Evolutionary conservation across 2,888 invertebrate genomes (phyloP).

Genomic region (Palloptera scutellata): DNA sequence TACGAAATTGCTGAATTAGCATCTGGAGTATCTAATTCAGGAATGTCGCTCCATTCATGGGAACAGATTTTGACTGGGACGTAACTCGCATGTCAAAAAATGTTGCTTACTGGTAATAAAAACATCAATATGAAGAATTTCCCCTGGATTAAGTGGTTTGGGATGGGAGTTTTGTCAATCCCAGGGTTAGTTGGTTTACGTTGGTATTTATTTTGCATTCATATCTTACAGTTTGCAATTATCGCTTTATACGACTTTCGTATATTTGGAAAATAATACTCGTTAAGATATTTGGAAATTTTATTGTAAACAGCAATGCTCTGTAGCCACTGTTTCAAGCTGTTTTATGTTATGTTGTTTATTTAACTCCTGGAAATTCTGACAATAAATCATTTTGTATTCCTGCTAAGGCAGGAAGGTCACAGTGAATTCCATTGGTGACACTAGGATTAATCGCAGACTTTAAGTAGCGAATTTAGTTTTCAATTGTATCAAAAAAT

Average conservation of each 20-base stretch:
- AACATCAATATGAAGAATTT: no score
- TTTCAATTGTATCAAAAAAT: constrained; percentile 16
- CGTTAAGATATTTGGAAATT: constrained; percentile 12
- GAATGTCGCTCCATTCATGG: no score
- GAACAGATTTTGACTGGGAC: no score
- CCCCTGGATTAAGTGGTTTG: no score
- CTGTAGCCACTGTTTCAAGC: no score
- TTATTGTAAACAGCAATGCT: constrained; percentile 6
- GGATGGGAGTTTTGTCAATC: no score
- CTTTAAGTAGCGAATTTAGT: constrained; percentile 14
- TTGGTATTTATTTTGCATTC: constrained; percentile 29
- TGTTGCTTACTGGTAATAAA: constrained; percentile 10
- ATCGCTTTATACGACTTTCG: not conserved
- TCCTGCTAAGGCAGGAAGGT: constrained; percentile 13
- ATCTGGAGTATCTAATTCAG: no score
- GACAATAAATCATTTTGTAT: constrained; percentile 1
- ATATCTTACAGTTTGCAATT: constrained; percentile 25
- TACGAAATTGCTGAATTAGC: no score
- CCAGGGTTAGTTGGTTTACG: no score
- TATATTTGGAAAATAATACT: constrained; percentile 18
- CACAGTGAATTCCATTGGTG: constrained; percentile 18
- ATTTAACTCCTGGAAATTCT: constrained; percentile 26
- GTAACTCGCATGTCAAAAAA: constrained; percentile 16
- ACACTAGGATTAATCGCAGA: constrained; percentile 22
- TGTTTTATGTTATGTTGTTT: no score